Evolutionary conservation across 2,888 invertebrate genomes (phyloP), one percentile per base, ranked within the genome.

Genomic region (Antheraea assamensis): DNA sequence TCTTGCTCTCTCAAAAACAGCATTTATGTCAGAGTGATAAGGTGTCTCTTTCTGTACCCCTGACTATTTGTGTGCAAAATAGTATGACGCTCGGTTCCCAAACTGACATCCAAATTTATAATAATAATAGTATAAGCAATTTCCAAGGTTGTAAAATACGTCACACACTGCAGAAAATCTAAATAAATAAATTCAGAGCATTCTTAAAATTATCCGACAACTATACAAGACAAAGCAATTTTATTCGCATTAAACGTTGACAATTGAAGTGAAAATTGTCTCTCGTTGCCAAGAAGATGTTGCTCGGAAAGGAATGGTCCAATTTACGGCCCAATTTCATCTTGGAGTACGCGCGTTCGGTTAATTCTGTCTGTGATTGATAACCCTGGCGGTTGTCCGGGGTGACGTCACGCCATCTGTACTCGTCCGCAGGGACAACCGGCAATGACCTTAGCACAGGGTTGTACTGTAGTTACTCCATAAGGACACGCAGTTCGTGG

Each of bases 351-450:
- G n/a, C 68, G n/a, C 71, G 64, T 72, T 66, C 73, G 55, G 73
- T 75, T 75, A 75, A 75, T 75, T 75, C 74, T 42, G 71, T 31
- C 31, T 61, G 76, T 77, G 78, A 78, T 78, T 76, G 78, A 78
- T 78, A 71, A 76, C 72, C 42, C 66, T 58, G 74, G 72, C 71
- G 71, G 76, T 77, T 72, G 66, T 66, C 30, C 47, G 72, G 70
- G 75, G 74, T 71, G 79, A 78, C 78, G 80, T 79, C 79, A 77
- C 77, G 75, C 80, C 79, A 82, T 82, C 82, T 80, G 81, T 81
- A 74, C 78, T 71, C 77, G 79, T 81, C 81, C 47, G 71, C 27
- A 47, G 64, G 19, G 70, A 77, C 76, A 76, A 72, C 76, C 78
- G 49, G 19, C 21, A 21, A 71, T 71, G 71, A 76, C 79, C 77